These are phyloP conservation scores for Phenacoccus solenopsis DNA, from an alignment of 1,140 invertebrate species.

Conservation along the genomic window DNA sequence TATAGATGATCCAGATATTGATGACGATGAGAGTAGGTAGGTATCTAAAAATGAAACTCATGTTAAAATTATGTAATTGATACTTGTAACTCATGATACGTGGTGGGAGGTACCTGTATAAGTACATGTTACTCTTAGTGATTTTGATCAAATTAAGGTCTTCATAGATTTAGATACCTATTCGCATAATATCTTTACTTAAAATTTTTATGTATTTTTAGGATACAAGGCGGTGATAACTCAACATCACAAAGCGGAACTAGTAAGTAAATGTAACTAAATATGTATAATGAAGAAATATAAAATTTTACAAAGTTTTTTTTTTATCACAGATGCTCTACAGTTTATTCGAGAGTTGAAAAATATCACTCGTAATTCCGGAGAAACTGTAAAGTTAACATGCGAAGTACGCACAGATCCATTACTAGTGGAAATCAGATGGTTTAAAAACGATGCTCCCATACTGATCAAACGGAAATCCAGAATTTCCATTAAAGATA, in stretches of 20 bases:
- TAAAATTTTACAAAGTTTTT: neutral
- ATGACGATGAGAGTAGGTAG: slow-evolving; percentile 3
- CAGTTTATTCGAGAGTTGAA: slow-evolving; percentile 31
- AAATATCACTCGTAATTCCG: slow-evolving; percentile 49
- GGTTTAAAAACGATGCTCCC: slow-evolving; percentile 53
- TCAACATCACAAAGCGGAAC: neutral
- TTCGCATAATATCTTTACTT: neutral
- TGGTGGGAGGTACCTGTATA: no score
- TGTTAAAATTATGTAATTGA: no score
- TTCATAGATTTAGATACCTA: neutral
- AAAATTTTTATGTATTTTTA: neutral
- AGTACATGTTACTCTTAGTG: no score
- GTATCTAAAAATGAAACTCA: no score
- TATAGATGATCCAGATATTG: neutral
- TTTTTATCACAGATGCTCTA: slow-evolving; percentile 23
- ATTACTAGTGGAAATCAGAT: slow-evolving; percentile 43
- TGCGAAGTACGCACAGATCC: slow-evolving; percentile 56
- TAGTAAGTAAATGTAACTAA: neutral
- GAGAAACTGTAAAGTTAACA: slow-evolving; percentile 44
- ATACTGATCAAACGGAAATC: slow-evolving; percentile 35
- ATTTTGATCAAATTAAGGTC: no score
- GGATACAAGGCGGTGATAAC: neutral
- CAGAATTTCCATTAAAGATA: slow-evolving; percentile 8
- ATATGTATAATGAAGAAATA: neutral
- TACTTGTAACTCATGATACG: no score